Percentiles rank a stretch among this genome's conserved stretches.
phyloP scores from a whole-genome alignment of 2,888 invertebrate genomes.

The Rosalia funebris region DNA sequence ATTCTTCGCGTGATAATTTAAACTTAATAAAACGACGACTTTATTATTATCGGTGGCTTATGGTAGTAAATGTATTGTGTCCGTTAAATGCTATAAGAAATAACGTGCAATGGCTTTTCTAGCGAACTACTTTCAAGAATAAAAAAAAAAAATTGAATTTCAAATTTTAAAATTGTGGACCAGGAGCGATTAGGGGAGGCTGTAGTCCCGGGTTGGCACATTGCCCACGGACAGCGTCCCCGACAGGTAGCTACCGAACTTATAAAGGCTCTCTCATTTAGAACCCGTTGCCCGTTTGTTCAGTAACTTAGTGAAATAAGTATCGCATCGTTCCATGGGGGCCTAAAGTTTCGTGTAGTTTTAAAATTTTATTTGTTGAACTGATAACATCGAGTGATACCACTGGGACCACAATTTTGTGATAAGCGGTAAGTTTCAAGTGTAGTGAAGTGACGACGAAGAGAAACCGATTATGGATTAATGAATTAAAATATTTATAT shows the following conservation, averaged over 20 bases:
- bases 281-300: conserved; percentile 69
- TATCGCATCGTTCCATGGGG: conserved; percentile 34
- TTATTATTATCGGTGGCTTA: background rate
- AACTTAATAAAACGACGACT: background rate
- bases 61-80: too few relatives aligned
- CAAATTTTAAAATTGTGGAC: conserved; percentile 20
- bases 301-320: conserved; percentile 60
- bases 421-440: conserved; percentile 61
- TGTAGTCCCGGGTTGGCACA: conserved; percentile 56
- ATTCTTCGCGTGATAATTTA: conserved; percentile 1
- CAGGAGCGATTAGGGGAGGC: conserved; percentile 29
- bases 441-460: conserved; percentile 46
- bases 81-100: too few relatives aligned
- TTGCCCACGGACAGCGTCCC: conserved; percentile 59
- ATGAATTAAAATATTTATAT: conserved; percentile 1
- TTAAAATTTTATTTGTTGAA: conserved; percentile 42
- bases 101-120: conserved; percentile 7
- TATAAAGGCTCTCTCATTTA: conserved; percentile 69
- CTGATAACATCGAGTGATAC: conserved; percentile 52
- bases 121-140: conserved; percentile 15
- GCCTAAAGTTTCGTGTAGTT: conserved; percentile 44
- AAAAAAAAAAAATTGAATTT: conserved; percentile 15
- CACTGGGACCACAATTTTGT: conserved; percentile 60
- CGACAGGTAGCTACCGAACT: conserved; percentile 69
- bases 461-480: conserved; percentile 9